Conservation (phyloP, 2,797 vertebrate species). For the Paratrypauchen microcephalus region DNA sequence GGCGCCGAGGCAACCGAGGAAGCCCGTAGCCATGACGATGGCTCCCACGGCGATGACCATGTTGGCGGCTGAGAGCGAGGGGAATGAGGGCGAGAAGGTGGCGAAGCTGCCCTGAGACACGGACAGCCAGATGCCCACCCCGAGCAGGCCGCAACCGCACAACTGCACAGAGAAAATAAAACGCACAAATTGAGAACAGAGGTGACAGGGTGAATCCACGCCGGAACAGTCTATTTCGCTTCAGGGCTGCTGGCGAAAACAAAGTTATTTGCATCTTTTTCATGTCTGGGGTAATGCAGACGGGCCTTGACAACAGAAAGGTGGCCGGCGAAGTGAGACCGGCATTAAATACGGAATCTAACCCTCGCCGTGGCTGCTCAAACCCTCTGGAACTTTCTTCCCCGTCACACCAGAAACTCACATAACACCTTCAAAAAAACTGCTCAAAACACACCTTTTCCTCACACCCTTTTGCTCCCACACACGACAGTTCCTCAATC, state of each 20-base stretch:
- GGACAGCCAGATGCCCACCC: slow-evolving; percentile 97
- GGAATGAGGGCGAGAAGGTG: slow-evolving; percentile 98
- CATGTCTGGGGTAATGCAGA: neutral
- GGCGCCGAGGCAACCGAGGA: slow-evolving; percentile 97
- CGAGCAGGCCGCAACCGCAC: slow-evolving; percentile 95
- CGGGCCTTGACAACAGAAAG: neutral
- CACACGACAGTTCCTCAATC: too few relatives aligned
- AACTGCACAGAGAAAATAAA: slow-evolving; percentile 76
- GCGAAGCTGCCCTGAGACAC: slow-evolving; percentile 98
- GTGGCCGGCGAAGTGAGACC: slow-evolving; percentile 3
- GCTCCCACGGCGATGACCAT: slow-evolving; percentile 92
- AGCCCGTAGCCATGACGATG: slow-evolving; percentile 96
- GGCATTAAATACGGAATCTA: neutral
- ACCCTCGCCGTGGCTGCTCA: too few relatives aligned
- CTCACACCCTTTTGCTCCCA: too few relatives aligned
- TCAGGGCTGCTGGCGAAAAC: neutral
- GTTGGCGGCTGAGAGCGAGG: slow-evolving; percentile 95
- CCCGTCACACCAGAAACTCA: too few relatives aligned
- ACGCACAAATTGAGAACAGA: slow-evolving; percentile 6
- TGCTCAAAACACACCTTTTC: too few relatives aligned
- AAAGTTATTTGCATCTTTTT: slow-evolving; percentile 7
- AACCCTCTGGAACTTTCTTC: too few relatives aligned
- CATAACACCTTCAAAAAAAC: too few relatives aligned
- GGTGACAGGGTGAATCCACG: slow-evolving; percentile 40
- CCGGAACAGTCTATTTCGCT: neutral